A percentile compares a stretch with the other conserved stretches of the same genome.
phyloP scores from a whole-genome alignment of 2,113 vertebrate genomes.

The Sinocyclocheilus anshuiensis region DNA sequence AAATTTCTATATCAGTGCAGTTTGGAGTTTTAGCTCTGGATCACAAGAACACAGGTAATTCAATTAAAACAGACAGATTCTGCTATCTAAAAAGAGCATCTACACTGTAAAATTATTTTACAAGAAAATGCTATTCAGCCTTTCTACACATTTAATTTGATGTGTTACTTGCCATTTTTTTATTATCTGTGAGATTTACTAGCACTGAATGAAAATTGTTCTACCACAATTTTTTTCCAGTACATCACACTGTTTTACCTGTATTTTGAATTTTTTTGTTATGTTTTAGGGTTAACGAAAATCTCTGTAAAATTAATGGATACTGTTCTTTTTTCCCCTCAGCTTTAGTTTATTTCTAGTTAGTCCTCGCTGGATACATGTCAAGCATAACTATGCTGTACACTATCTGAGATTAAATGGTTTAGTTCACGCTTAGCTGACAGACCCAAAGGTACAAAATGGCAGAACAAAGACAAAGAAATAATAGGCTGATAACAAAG shows the following conservation, averaged over 20 bases:
- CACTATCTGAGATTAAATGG: conserved; percentile 40
- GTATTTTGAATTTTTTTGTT: not conserved
- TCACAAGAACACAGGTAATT: not conserved
- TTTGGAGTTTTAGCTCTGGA: too few species aligned
- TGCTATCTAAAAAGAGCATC: not conserved
- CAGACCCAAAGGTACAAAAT: conserved; percentile 29
- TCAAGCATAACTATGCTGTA: not conserved
- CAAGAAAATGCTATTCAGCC: not conserved
- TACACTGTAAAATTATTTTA: too few species aligned
- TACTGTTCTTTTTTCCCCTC: too few species aligned
- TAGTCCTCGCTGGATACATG: not conserved
- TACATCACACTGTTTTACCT: too few species aligned
- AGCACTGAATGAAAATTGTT: too few species aligned
- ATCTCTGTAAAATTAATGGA: too few species aligned
- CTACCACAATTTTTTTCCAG: too few species aligned
- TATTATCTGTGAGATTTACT: too few species aligned
- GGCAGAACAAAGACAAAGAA: conserved; percentile 43
- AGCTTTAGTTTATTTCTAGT: not conserved
- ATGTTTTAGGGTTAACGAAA: not conserved
- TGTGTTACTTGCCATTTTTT: too few species aligned
- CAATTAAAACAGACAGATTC: not conserved
- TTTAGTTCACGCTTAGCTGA: conserved; percentile 20
- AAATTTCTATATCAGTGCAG: too few species aligned
- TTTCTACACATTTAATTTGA: not conserved
- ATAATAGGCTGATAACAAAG: conserved; percentile 45